A percentile compares a stretch with the other conserved stretches of the same genome.
These are phyloP conservation scores for Macrostomum lignano DNA, from an alignment of 1,140 invertebrate species.

Conservation along the genomic window DNA sequence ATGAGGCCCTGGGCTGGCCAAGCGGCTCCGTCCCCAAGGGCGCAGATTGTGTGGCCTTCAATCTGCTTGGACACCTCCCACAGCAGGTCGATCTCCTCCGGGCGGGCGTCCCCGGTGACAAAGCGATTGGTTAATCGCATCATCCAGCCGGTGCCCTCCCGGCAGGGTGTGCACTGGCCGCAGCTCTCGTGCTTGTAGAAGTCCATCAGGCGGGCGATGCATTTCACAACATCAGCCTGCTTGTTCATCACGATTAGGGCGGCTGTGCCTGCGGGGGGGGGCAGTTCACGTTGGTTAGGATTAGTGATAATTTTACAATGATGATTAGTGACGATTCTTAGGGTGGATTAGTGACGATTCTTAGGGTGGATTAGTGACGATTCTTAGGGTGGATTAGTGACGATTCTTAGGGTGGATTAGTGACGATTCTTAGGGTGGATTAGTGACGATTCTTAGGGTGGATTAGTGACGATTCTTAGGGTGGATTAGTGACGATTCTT, in stretches of 20 bases:
- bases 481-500: too few species aligned
- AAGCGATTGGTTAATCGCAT: slow-evolving; percentile 72
- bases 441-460: too few species aligned
- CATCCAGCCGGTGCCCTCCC: slow-evolving; percentile 93
- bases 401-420: too few species aligned
- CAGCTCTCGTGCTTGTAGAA: slow-evolving; percentile 99
- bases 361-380: too few species aligned
- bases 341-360: too few species aligned
- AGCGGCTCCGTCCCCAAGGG: slow-evolving; percentile 84
- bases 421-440: too few species aligned
- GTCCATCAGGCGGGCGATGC: slow-evolving; percentile 69
- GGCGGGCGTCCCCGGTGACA: slow-evolving; percentile 64
- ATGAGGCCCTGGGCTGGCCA: slow-evolving; percentile 97
- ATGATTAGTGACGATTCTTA: too few species aligned
- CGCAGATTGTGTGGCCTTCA: slow-evolving; percentile 96
- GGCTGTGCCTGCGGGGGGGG: too few species aligned
- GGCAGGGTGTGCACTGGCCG: slow-evolving; percentile 89
- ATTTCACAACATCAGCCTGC: slow-evolving; percentile 77
- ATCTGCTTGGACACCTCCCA: slow-evolving; percentile 98
- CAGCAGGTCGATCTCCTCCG: slow-evolving; percentile 88
- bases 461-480: too few species aligned
- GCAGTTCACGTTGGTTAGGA: too few species aligned
- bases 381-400: too few species aligned
- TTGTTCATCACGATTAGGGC: slow-evolving; percentile 98
- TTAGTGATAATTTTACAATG: too few species aligned